These are phyloP conservation scores for Macheiramphus alcinus DNA, from an alignment of 2,113 vertebrate genomes.

Conservation along the genomic window DNA sequence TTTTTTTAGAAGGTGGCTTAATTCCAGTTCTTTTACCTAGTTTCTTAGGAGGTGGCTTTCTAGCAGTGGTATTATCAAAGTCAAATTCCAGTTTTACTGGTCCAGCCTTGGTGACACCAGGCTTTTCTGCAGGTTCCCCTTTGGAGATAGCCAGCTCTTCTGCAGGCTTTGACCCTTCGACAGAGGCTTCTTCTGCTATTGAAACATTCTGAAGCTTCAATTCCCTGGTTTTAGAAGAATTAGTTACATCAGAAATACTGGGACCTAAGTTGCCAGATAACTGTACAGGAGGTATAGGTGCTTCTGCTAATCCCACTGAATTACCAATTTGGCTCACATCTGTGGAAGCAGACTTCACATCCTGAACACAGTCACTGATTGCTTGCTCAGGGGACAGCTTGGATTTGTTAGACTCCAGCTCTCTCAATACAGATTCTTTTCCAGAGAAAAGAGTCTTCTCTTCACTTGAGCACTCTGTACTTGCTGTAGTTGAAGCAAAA, in stretches of 20 bases:
- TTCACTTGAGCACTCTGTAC: not conserved
- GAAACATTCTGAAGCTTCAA: constrained; percentile 66
- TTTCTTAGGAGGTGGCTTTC: constrained; percentile 72
- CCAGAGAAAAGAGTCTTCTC: not conserved
- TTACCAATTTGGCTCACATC: not conserved
- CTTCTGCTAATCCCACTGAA: not conserved
- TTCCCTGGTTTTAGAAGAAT: constrained; percentile 60
- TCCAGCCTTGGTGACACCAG: not conserved
- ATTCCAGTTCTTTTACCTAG: constrained; percentile 70
- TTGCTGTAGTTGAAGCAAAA: not conserved
- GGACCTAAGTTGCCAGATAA: constrained; percentile 64
- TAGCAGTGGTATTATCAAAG: constrained; percentile 69
- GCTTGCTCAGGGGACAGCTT: not conserved
- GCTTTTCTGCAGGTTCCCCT: not conserved
- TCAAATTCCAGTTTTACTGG: constrained; percentile 81
- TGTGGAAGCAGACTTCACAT: not conserved
- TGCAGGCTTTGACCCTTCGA: not conserved
- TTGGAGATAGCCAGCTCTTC: not conserved
- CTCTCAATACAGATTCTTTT: not conserved
- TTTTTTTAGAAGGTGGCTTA: constrained; percentile 64
- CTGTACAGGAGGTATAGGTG: not conserved
- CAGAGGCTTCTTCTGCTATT: not conserved
- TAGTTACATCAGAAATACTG: constrained; percentile 46
- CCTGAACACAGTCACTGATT: not conserved
- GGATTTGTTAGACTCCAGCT: not conserved